phyloP scores from a whole-genome alignment of 2,888 invertebrate genomes.

The Sericinus montela region DNA sequence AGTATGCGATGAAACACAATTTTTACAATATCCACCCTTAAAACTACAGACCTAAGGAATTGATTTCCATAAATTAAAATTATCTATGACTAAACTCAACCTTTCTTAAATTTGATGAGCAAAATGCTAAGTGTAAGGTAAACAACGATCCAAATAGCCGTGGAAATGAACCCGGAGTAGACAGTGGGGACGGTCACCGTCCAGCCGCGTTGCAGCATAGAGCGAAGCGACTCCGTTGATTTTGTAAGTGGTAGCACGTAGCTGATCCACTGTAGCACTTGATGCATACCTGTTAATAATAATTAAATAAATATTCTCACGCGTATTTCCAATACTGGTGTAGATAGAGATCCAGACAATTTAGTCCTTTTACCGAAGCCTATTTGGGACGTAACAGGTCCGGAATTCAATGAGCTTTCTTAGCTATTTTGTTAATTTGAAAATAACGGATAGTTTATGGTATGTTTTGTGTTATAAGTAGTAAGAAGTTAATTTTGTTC shows the following conservation, averaged over 20 bases:
- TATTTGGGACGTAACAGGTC: no score
- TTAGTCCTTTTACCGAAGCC: no score
- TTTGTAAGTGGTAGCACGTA: slow-evolving; percentile 90
- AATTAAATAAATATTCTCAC: slow-evolving; percentile 3
- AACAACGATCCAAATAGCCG: slow-evolving; percentile 87
- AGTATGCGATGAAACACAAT: no score
- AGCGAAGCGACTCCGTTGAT: slow-evolving; percentile 92
- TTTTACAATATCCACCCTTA: slow-evolving; percentile 1
- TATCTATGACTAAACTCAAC: slow-evolving; percentile 56
- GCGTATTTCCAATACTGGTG: no score
- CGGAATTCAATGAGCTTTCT: no score
- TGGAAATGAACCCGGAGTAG: slow-evolving; percentile 89
- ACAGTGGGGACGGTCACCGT: slow-evolving; percentile 83
- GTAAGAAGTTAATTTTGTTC: no score
- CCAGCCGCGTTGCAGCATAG: slow-evolving; percentile 92
- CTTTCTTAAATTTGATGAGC: slow-evolving; percentile 90
- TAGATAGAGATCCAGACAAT: no score
- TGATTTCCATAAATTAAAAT: not conserved
- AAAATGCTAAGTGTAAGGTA: slow-evolving; percentile 87
- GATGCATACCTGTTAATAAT: slow-evolving; percentile 83
- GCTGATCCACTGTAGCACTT: slow-evolving; percentile 84
- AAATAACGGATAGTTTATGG: no score
- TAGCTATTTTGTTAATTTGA: no score
- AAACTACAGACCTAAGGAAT: not conserved
- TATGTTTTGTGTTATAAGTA: no score